A percentile compares a stretch with the other conserved stretches of the same genome.
phyloP scores from a whole-genome alignment of 2,113 vertebrate species.

The Dromiciops gliroides region DNA sequence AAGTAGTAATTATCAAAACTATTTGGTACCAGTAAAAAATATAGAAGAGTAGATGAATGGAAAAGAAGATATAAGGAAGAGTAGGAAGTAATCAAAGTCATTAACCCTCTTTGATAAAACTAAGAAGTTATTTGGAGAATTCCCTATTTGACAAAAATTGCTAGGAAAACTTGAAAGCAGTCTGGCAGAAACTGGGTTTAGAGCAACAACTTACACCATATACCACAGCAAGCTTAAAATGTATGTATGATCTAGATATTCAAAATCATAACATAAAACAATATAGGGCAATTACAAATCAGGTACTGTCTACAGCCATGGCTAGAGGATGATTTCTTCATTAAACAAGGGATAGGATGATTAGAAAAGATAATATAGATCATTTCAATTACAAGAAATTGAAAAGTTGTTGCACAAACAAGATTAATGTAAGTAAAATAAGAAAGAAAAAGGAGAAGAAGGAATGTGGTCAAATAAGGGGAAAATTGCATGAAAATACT shows the following conservation, averaged over 20 bases:
- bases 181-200: not conserved
- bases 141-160: not conserved
- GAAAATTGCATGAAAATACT: not conserved
- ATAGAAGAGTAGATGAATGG: not conserved
- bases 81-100: not conserved
- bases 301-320: not conserved
- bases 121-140: not conserved
- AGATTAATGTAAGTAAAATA: not conserved
- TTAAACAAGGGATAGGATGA: not conserved
- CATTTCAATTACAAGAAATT: not conserved
- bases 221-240: not conserved
- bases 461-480: not conserved
- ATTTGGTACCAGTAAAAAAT: not conserved
- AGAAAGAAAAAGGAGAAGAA: not conserved
- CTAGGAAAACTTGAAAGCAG: not conserved
- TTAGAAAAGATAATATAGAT: not conserved
- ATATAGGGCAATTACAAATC: not conserved
- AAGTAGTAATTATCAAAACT: not conserved
- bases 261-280: not conserved
- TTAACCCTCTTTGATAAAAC: not conserved
- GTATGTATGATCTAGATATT: not conserved
- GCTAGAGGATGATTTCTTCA: not conserved
- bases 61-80: not conserved
- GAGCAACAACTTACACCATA: not conserved
- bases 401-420: not conserved